phyloP scores from a whole-genome alignment of 2,797 vertebrate genomes.

The Spondyliosoma cantharus region DNA sequence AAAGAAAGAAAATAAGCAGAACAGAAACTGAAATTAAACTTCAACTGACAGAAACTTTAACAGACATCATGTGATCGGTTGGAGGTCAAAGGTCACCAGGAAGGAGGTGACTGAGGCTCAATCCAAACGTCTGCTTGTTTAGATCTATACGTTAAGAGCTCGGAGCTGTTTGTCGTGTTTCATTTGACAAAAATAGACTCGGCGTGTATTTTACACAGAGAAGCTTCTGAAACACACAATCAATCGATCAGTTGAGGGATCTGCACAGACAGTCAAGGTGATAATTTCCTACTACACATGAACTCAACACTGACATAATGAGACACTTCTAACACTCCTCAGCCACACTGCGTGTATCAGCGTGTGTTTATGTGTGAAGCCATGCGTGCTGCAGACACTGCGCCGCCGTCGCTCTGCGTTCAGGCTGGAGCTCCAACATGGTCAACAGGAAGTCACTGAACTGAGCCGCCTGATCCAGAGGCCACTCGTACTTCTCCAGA shows the following conservation, averaged over 20 bases:
- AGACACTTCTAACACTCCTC: slow-evolving; percentile 3
- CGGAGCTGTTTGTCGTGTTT: too few relatives aligned
- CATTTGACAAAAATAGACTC: too few relatives aligned
- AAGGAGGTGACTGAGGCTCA: not conserved
- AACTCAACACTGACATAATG: not conserved
- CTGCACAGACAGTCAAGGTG: not conserved
- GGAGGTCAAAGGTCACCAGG: slow-evolving; percentile 22
- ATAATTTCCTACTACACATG: slow-evolving; percentile 1
- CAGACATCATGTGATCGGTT: not conserved
- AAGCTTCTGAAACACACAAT: too few relatives aligned
- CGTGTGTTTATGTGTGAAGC: slow-evolving; percentile 87
- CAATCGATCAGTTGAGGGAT: not conserved
- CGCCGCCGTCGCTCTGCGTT: slow-evolving; percentile 92
- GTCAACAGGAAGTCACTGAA: slow-evolving; percentile 98
- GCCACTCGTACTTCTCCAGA: slow-evolving; percentile 98
- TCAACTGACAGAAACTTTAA: not conserved
- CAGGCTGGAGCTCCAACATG: slow-evolving; percentile 95
- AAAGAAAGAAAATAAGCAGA: not conserved
- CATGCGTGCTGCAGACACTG: slow-evolving; percentile 95
- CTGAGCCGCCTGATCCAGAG: slow-evolving; percentile 94
- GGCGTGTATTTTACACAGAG: too few relatives aligned
- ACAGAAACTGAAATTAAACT: not conserved
- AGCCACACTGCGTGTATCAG: not conserved
- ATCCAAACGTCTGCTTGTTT: not conserved
- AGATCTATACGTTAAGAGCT: too few relatives aligned